Base-by-base conservation (phyloP, 2,797 vertebrate species). In the Gallinago solitaria region DNA sequence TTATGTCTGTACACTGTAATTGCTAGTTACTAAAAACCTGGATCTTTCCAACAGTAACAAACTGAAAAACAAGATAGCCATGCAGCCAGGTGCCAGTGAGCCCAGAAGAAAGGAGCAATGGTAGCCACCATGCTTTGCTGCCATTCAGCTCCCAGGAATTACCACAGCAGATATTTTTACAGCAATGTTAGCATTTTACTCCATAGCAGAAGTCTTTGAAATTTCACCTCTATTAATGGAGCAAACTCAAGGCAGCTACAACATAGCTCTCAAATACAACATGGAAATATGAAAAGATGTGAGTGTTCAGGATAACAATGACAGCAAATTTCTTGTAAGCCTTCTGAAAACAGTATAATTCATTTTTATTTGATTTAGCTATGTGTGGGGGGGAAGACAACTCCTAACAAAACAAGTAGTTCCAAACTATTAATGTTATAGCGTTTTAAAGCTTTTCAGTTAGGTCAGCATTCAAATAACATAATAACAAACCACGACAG, bases 401-500 rank as follows among this genome's bases (percentile, higher is more conserved):
- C 54, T 76, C 28, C 41, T 53, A 90, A 70, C 35, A 90, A 95
- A 93, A 76, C 19, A 79, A 37, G 19, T 32, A 21, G 64, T 12
- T 86, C 54, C 48, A 91, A 68, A 60, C 63, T 71, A 57, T 71
- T 86, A 20, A 87, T 5, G 10, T 39, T 64, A 56, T 1, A 47
- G 43, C 75, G 30, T 70, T 93, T 74, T 67, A 95, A 82, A 91
- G 77, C 85, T 82, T 92, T 93, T 78, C 50, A 89, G 64, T 89
- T 93, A 77, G 67, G 78, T 76, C 85, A 84, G 85, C 80, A 61
- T 90, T 89, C 80, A 92, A 93, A 75, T 68, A 93, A 71, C 41
- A 57, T 41, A 91, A 70, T 76, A 65, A 85, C 56, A 80, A 92
- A 91, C 30, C 33, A n/a, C 5, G 0, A 56, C 25, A n/a, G 54